These are phyloP conservation scores for Urocynchramus pylzowi DNA, from an alignment of 2,113 vertebrate genomes.

Conservation along the genomic window DNA sequence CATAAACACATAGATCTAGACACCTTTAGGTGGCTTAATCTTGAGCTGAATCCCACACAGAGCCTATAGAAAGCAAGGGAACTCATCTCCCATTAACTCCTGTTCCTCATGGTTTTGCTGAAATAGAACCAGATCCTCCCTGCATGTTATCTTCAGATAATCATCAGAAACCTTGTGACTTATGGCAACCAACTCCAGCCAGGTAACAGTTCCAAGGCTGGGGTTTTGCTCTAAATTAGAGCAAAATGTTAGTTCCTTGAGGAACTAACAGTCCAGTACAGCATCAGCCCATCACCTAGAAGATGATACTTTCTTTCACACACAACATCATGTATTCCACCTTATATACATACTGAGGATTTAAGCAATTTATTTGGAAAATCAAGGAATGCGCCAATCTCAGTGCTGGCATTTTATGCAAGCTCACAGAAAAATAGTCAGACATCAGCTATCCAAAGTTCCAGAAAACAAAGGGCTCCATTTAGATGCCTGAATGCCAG, in stretches of 20 bases:
- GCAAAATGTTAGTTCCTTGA: no score
- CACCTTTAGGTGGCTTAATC: not conserved
- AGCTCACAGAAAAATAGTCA: not conserved
- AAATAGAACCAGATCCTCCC: not conserved
- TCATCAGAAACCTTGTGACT: not conserved
- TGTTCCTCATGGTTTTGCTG: not conserved
- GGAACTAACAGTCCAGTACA: not conserved
- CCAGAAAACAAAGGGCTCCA: slow-evolving; percentile 31
- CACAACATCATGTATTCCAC: not conserved
- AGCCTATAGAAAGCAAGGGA: not conserved
- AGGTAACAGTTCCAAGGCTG: not conserved
- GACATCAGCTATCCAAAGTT: not conserved
- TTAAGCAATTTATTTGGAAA: not conserved
- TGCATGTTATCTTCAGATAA: not conserved
- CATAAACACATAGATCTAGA: not conserved
- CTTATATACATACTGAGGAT: not conserved
- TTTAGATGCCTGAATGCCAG: not conserved
- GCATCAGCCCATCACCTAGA: not conserved
- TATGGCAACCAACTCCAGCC: not conserved
- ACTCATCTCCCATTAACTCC: not conserved
- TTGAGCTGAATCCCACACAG: not conserved
- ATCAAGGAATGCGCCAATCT: not conserved
- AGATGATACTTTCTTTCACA: not conserved
- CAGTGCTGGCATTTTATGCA: not conserved
- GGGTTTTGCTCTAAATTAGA: not conserved